phyloP scores from a whole-genome alignment of 2,888 invertebrate genomes.

The Hanleya hanleyi region DNA sequence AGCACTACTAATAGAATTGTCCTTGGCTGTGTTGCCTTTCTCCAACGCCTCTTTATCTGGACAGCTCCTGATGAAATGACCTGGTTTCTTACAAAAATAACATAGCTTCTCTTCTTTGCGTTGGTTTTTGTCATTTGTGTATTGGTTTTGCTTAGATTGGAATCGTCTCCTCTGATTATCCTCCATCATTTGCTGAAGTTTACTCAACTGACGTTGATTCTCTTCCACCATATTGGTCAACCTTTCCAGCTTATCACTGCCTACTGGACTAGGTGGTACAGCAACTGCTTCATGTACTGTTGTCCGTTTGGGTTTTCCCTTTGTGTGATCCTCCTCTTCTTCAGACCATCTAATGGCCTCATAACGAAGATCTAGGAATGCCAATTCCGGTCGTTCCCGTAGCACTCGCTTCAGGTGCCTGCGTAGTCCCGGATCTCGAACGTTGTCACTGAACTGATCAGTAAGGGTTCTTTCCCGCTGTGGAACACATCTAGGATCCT shows the following conservation, averaged over 20 bases:
- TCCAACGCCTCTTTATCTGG: not conserved
- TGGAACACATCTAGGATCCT: too few relatives aligned
- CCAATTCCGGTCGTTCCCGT: too few relatives aligned
- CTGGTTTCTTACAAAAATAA: not conserved
- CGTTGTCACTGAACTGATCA: too few relatives aligned
- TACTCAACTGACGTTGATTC: not conserved
- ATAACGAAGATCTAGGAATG: too few relatives aligned
- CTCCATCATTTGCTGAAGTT: not conserved
- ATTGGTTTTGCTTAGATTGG: too few relatives aligned
- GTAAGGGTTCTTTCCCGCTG: too few relatives aligned
- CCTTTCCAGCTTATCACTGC: not conserved
- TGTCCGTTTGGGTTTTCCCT: not conserved
- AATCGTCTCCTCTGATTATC: too few relatives aligned
- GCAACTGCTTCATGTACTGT: not conserved
- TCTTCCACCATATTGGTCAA: not conserved
- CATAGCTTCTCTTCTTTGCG: not conserved
- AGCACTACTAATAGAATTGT: too few relatives aligned
- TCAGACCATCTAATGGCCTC: too few relatives aligned
- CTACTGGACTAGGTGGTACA: not conserved
- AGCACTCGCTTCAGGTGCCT: too few relatives aligned
- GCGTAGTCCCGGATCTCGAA: too few relatives aligned
- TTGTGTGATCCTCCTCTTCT: too few relatives aligned
- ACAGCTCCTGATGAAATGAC: not conserved
- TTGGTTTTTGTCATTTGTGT: not conserved
- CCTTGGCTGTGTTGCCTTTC: not conserved